These are phyloP conservation scores for Lagria hirta DNA, from an alignment of 2,888 invertebrate genomes.

Conservation along the genomic window DNA sequence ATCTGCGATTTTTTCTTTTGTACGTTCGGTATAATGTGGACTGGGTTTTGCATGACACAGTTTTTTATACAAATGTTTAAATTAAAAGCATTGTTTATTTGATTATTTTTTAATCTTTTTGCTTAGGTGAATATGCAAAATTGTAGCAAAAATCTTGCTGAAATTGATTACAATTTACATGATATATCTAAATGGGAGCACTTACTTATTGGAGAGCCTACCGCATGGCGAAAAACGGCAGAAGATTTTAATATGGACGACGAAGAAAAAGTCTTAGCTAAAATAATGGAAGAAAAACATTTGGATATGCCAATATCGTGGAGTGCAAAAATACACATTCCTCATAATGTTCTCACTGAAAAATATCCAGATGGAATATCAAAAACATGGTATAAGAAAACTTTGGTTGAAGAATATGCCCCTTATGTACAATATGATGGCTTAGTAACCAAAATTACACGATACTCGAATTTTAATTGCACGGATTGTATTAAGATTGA, in stretches of 20 bases:
- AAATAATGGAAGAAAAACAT: conserved; percentile 66
- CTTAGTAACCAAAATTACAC: conserved; percentile 63
- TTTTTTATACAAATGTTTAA: too few species aligned
- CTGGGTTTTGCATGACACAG: too few species aligned
- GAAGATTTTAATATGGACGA: conserved; percentile 57
- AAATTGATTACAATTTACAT: conserved; percentile 64
- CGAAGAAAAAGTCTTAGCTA: conserved; percentile 52
- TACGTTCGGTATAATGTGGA: neutral
- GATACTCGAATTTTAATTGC: conserved; percentile 64
- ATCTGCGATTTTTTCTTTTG: too few species aligned
- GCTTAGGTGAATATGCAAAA: conserved; percentile 67
- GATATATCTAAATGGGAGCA: conserved; percentile 71
- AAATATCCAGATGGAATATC: conserved; percentile 72
- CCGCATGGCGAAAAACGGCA: conserved; percentile 49
- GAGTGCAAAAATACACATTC: conserved; percentile 68
- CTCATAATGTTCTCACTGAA: conserved; percentile 50
- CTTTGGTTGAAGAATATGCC: conserved; percentile 74
- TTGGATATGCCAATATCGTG: conserved; percentile 76
- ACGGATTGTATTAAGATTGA: conserved; percentile 54
- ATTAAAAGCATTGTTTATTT: neutral
- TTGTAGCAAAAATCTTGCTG: conserved; percentile 55
- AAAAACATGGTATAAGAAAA: conserved; percentile 69
- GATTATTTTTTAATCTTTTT: conserved; percentile 31
- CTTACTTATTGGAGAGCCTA: conserved; percentile 70
- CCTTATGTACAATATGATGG: conserved; percentile 76